phyloP scores from a whole-genome alignment of 2,888 invertebrate genomes.

The Elysia crispata region DNA sequence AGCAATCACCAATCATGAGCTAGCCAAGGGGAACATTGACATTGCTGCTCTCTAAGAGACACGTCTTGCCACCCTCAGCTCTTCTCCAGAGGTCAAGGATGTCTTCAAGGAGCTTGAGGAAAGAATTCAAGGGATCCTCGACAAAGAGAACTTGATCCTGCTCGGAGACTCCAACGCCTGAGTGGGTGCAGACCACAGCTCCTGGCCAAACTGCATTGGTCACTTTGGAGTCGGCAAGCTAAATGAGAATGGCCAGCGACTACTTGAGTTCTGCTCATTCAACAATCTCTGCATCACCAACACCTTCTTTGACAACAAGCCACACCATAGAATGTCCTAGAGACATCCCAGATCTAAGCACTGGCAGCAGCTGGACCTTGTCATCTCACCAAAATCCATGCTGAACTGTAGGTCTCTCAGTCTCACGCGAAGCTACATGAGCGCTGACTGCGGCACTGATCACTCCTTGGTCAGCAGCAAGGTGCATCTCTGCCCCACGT shows the following conservation, averaged over 20 bases:
- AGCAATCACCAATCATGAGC: background rate
- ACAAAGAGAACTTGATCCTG: background rate
- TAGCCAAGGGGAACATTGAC: too few species aligned
- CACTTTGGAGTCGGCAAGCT: slow-evolving; percentile 25
- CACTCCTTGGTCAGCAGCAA: slow-evolving; percentile 3
- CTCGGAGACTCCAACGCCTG: slow-evolving; percentile 28
- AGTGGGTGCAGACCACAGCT: slow-evolving; percentile 11
- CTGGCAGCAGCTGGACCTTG: slow-evolving; percentile 37
- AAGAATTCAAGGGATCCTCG: too few species aligned
- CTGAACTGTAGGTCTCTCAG: slow-evolving; percentile 2
- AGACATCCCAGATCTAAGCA: slow-evolving; percentile 28
- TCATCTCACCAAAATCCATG: background rate
- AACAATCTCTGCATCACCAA: slow-evolving; percentile 27
- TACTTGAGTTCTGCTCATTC: slow-evolving; percentile 27
- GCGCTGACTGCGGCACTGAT: slow-evolving; percentile 33
- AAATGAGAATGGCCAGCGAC: slow-evolving; percentile 32
- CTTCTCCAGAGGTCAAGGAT: too few species aligned
- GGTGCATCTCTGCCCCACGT: slow-evolving; percentile 24
- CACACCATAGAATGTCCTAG: slow-evolving; percentile 37
- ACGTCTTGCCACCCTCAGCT: too few species aligned
- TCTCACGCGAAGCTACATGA: slow-evolving; percentile 35
- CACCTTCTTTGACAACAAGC: slow-evolving; percentile 24
- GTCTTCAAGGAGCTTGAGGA: too few species aligned
- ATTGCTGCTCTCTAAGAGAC: too few species aligned
- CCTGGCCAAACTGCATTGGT: background rate